Conservation (phyloP, 2,888 invertebrate species). For the Spisula solida region DNA sequence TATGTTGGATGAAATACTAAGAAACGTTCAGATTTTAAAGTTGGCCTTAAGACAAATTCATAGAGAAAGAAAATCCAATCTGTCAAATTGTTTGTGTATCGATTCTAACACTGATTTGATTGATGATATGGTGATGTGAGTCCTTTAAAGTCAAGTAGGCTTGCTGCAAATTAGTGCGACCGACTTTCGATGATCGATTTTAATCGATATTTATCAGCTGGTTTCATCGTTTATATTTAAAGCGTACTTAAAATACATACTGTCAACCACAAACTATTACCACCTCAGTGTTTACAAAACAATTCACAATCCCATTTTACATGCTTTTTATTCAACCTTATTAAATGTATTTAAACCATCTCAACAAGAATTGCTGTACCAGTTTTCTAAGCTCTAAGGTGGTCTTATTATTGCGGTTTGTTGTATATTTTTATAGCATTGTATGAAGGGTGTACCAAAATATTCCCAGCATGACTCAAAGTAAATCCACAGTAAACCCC, state of each 20-base stretch:
- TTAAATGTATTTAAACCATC: not conserved
- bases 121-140: not conserved
- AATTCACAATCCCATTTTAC: too few species aligned
- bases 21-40: not conserved
- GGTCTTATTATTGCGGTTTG: too few species aligned
- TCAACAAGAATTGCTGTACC: not conserved
- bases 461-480: not conserved
- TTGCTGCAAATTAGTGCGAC: not conserved
- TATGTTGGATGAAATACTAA: not conserved
- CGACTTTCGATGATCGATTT: constrained; percentile 3
- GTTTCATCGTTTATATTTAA: not conserved
- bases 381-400: not conserved
- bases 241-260: too few species aligned
- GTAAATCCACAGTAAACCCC: too few species aligned
- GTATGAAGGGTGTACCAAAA: not conserved
- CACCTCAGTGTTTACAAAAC: too few species aligned
- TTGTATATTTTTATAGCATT: too few species aligned
- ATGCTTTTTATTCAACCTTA: too few species aligned
- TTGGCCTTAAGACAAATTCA: not conserved
- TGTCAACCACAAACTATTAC: too few species aligned
- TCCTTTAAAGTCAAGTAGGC: not conserved
- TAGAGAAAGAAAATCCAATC: not conserved
- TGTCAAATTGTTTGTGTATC: constrained; percentile 4
- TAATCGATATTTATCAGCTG: not conserved
- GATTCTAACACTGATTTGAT: not conserved